Base-by-base conservation (phyloP, 2,888 invertebrate species). In the Ophion ventricosus region DNA sequence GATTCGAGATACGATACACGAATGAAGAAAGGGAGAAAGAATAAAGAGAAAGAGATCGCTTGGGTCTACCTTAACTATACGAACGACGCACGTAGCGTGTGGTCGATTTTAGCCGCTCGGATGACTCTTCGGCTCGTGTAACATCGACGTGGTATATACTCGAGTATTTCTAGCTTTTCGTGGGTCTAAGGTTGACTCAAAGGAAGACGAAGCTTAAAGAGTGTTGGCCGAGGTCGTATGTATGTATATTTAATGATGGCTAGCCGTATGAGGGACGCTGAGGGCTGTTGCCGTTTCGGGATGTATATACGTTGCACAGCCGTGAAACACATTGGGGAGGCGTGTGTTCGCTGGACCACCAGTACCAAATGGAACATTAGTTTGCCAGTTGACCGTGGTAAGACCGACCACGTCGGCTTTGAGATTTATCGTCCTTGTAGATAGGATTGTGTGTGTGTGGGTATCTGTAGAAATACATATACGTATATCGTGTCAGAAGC, bases 341-440 rank as follows among this genome's bases (percentile, higher is more conserved):
- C 80, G 85, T 87, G 86, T 73, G 73, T 80, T 73, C 73, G 75
- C 57, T 75, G 87, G 86, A 43, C 76, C 76, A 63, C 66, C 54
- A 23, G 76, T 83, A 88, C 87, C 87, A 86, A 87, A 88, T 86
- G 90, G 88, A 88, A 89, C 89, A 87, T 88, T 88, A 87, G 88
- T 86, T 88, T 87, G 86, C 87, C 88, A 87, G 88, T 88, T 90
- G 90, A 90, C 88, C 89, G 87, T 89, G 85, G 87, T 88, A 87
- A 89, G 90, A 91, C 89, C 88, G 82, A 84, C 88, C 87, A 81
- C 88, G 87, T 87, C 87, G 90, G 77, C 86, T 76, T 56, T 59
- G 85, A 88, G 88, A 91, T 91, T 90, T 90, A 91, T 90, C 84
- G 89, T 82, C 80, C 61, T n/a, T 66, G 82, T 82, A 79, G 82